Percentiles rank a stretch among this genome's conserved stretches.
Conservation (phyloP, 2,113 vertebrate genomes). For the Zosterops pallidus region DNA sequence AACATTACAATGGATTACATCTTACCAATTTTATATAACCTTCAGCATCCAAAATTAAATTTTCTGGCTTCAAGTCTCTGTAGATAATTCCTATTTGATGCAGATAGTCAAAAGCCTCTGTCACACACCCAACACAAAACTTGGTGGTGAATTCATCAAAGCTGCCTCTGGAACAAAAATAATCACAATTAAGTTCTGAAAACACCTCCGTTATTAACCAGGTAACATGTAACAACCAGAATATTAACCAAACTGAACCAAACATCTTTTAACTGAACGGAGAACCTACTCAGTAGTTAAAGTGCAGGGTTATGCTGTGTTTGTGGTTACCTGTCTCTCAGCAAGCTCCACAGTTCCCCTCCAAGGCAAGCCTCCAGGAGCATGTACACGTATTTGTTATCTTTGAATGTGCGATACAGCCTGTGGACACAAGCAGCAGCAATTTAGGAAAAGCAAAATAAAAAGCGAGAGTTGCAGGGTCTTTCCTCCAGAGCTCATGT, state of each 20-base stretch:
- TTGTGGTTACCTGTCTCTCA: constrained; percentile 88
- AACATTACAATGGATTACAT: background rate
- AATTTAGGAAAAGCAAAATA: background rate
- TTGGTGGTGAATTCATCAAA: constrained; percentile 90
- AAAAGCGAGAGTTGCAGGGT: accelerated
- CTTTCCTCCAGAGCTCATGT: background rate
- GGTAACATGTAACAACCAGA: background rate
- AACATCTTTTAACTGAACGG: background rate
- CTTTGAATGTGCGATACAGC: constrained; percentile 90
- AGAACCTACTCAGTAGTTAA: background rate
- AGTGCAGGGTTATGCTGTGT: background rate
- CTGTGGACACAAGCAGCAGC: constrained; percentile 68
- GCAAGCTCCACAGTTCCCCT: constrained; percentile 90
- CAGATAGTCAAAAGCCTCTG: constrained; percentile 93
- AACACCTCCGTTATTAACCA: background rate
- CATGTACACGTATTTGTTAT: constrained; percentile 90
- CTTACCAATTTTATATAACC: constrained; percentile 92
- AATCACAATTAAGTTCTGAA: background rate
- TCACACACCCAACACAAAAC: constrained; percentile 91
- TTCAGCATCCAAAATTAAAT: constrained; percentile 89
- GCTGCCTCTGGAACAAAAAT: constrained; percentile 81
- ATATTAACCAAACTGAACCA: background rate
- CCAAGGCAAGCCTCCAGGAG: constrained; percentile 92
- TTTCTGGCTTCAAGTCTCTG: constrained; percentile 94
- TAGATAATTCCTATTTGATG: constrained; percentile 89